Evolutionary conservation across 2,797 vertebrate species (phyloP).

Genomic region (Pangasius macronema): DNA sequence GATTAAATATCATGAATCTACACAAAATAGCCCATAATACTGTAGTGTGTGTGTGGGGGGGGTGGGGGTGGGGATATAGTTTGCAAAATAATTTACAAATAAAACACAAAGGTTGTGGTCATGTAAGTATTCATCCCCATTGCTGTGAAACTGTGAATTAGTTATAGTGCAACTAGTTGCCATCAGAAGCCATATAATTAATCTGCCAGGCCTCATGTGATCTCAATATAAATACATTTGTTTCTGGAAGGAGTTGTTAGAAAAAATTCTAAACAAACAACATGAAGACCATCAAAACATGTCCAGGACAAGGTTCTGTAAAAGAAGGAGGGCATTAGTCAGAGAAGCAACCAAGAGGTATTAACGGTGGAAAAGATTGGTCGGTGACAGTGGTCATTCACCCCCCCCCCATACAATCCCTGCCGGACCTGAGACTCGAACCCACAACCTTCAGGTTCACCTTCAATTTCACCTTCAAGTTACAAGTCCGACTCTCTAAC

Average conservation of each 20-base stretch:
- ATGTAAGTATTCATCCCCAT: not conserved
- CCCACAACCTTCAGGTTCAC: no score
- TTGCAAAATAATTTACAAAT: not conserved
- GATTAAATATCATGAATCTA: not conserved
- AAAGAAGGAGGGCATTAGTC: not conserved
- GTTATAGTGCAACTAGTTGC: not conserved
- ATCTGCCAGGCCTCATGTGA: not conserved
- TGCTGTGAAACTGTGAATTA: not conserved
- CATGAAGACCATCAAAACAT: not conserved
- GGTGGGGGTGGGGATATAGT: not conserved
- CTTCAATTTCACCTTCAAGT: no score
- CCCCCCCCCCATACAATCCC: no score
- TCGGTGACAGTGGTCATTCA: no score
- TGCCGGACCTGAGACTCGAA: no score
- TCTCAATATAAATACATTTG: conserved; percentile 3
- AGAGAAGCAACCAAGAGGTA: not conserved
- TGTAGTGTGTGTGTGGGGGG: no score
- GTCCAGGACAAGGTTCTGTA: not conserved
- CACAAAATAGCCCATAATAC: not conserved
- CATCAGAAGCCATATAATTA: not conserved
- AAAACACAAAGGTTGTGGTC: not conserved
- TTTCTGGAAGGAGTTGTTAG: not conserved
- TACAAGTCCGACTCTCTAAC: no score
- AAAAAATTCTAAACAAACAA: not conserved
- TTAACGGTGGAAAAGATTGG: no score